These are phyloP conservation scores for Cryptoprocta ferox DNA, from an alignment of 2,797 vertebrate species.

Conservation along the genomic window DNA sequence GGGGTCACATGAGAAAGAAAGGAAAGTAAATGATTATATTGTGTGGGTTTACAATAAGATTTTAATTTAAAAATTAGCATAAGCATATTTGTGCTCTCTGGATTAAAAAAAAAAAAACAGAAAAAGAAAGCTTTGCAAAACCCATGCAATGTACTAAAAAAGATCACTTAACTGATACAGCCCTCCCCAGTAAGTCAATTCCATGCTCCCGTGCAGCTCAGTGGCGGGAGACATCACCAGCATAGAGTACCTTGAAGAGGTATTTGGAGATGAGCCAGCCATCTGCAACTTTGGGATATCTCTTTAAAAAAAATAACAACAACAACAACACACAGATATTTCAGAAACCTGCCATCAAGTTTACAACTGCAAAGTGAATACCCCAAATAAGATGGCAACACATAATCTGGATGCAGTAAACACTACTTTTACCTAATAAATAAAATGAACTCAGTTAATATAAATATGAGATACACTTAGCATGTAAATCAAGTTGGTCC, in stretches of 20 bases:
- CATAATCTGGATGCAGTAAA: conserved; percentile 35
- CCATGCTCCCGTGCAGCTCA: conserved; percentile 61
- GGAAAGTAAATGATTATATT: conserved; percentile 17
- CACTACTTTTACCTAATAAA: conserved; percentile 5
- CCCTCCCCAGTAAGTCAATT: conserved; percentile 68
- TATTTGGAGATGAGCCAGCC: conserved; percentile 72
- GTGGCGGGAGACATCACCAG: conserved; percentile 60
- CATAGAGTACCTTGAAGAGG: conserved; percentile 73
- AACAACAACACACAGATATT: conserved; percentile 68
- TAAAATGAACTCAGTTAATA: conserved; percentile 21
- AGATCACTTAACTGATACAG: conserved; percentile 72
- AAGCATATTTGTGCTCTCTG: conserved; percentile 1
- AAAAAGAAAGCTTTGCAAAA: conserved; percentile 53
- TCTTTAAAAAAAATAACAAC: conserved; percentile 69
- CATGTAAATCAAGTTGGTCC: background rate
- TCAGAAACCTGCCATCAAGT: conserved; percentile 62
- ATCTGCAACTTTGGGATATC: conserved; percentile 68
- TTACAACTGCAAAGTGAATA: conserved; percentile 56
- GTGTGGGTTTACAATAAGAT: conserved; percentile 35
- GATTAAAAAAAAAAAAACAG: conserved; percentile 26
- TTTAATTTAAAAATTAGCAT: conserved; percentile 38
- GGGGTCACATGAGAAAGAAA: background rate
- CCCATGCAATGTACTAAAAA: conserved; percentile 64
- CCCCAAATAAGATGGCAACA: conserved; percentile 23
- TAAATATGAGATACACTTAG: background rate